Conservation (phyloP, 2,113 vertebrate species). For the Ornithorhynchus anatinus region DNA sequence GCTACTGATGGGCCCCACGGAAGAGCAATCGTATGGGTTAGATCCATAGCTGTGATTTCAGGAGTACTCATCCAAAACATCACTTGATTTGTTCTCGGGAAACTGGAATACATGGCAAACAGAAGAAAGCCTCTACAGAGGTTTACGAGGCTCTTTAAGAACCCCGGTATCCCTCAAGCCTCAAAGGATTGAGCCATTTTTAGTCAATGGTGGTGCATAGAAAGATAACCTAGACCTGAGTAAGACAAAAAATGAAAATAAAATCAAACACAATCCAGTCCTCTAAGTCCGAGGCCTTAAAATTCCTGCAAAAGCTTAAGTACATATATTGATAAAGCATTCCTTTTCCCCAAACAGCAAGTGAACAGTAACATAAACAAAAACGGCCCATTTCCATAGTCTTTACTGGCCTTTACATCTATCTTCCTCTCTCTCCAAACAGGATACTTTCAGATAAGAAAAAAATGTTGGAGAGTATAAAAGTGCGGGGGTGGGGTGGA, state of each 20-base stretch:
- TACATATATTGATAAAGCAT: conserved; percentile 11
- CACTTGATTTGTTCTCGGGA: background rate
- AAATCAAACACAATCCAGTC: conserved; percentile 19
- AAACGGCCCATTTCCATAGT: background rate
- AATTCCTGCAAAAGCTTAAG: conserved; percentile 59
- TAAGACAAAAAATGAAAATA: background rate
- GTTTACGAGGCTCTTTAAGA: background rate
- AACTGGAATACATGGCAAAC: background rate
- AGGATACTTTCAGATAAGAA: conserved; percentile 23
- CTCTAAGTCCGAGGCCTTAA: conserved; percentile 10
- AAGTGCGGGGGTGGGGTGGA: background rate
- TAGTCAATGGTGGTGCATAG: background rate
- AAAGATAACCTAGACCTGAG: conserved; percentile 7
- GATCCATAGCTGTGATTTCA: background rate
- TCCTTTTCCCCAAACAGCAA: conserved; percentile 18
- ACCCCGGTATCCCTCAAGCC: background rate
- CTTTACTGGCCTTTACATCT: background rate
- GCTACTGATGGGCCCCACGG: background rate
- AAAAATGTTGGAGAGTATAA: background rate
- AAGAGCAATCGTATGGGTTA: background rate
- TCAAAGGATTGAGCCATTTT: background rate
- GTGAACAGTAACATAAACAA: conserved; percentile 43
- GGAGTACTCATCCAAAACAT: background rate
- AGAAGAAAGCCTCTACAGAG: background rate
- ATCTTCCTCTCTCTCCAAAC: background rate